Evolutionary conservation across 2,797 vertebrate genomes (phyloP).

Genomic region (Heterohyrax brucei): DNA sequence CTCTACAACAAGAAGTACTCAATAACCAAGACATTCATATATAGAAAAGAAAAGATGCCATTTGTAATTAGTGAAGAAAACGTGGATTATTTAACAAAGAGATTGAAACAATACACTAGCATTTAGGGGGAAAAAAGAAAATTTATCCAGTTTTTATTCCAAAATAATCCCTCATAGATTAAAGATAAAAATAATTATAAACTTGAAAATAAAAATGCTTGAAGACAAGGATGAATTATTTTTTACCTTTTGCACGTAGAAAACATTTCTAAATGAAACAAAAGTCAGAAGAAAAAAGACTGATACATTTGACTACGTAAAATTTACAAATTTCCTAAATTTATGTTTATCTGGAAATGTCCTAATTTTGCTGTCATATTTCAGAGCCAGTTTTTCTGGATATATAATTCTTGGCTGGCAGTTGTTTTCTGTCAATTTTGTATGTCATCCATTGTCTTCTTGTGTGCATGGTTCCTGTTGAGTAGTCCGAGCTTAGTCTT

Average conservation of each 20-base stretch:
- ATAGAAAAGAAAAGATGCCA: background rate
- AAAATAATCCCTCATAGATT: background rate
- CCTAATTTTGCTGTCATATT: no score
- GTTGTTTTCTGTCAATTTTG: no score
- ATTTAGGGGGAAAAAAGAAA: slow-evolving; percentile 44
- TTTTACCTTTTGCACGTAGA: background rate
- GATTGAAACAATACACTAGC: background rate
- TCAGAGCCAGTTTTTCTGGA: no score
- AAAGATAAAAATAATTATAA: slow-evolving; percentile 16
- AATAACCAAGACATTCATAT: background rate
- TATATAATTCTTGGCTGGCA: no score
- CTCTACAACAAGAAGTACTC: no score
- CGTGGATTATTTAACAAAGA: background rate
- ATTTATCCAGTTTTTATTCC: background rate
- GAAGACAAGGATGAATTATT: background rate
- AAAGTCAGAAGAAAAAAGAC: slow-evolving; percentile 11
- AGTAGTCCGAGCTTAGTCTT: no score
- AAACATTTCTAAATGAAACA: slow-evolving; percentile 39
- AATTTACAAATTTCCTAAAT: no score
- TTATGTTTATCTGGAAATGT: no score
- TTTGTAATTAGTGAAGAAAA: slow-evolving; percentile 19
- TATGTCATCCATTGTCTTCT: no score
- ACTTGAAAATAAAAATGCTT: background rate
- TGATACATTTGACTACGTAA: background rate
- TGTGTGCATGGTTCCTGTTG: no score